Evolutionary conservation across 2,888 invertebrate species (phyloP), one percentile per base, ranked within the genome.

Genomic region (Lysandra bellargus): DNA sequence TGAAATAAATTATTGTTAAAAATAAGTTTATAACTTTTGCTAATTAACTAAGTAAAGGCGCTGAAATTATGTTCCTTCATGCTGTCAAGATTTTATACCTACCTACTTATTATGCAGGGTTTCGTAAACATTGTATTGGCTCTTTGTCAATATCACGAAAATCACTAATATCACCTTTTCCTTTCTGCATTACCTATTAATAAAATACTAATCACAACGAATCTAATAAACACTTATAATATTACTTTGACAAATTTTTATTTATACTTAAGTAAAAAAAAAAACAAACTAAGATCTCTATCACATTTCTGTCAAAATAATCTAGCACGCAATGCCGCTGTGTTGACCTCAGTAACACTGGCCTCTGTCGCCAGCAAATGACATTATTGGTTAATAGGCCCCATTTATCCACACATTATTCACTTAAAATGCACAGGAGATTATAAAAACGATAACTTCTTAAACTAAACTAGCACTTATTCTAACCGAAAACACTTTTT

Each of bases 331-430:
- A 73, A 80, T 80, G 80, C 80, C 80, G 74, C 81, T 61, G 77
- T 78, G 73, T 80, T 81, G 82, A 82, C 81, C 82, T 80, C 81
- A 78, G 79, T 78, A 80, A 61, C 79, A 78, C 75, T 80, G 80
- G 75, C 81, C 79, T 80, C 79, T 81, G 82, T 80, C 81, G 78
- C 44, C 78, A 78, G 78, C 78, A 81, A 81, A 81, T 81, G 78
- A 78, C 80, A 80, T 83, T 72, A 82, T 82, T 83, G 83, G 81
- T 81, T 83, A 83, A 83, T 83, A 82, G 82, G 23, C 60, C 77
- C 80, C 81, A 79, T 82, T 83, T 83, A 82, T 83, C 79, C 81
- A 79, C 79, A 64, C 76, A 80, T 81, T 79, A 82, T 80, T 80
- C 80, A 82, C 81, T 83, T 83, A 83, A 82, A 82, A 83, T 84